Evolutionary conservation across 2,888 invertebrate species (phyloP), one percentile per base, ranked within the genome.

Genomic region (Melanophora roralis): DNA sequence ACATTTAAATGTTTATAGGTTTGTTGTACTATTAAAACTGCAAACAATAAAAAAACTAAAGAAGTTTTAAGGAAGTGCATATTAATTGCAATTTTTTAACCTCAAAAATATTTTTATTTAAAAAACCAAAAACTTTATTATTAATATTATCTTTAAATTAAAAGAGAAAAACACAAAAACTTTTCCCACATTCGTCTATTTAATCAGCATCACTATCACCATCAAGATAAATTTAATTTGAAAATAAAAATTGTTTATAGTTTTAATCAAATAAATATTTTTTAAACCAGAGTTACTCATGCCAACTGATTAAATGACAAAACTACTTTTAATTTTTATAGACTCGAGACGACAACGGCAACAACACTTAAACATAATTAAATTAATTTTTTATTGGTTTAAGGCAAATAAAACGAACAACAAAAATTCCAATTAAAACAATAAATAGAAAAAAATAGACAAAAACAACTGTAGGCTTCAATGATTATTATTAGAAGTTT

Each of bases 401-500:
- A 6, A 7, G 21, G 12, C 19, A 9, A 19, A 36, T n/a, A 21
- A 23, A 40, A 6, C 6, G 12, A 49, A 51, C 27, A 43, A 14
- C 14, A 57, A 47, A 47, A 60, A 71, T 34, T 60, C 60, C 60
- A 71, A 71, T 71, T 71, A 60, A 60, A 40, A 27, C 43, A 32
- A 32, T 19, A 19, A 3, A 40, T 45, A 45, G 9, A 43, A 19
- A 16, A 12, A 68, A 34, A 51, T 27, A 38, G 51, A 51, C 38
- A 38, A 60, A 8, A 60, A 53, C 45, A 23, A 53, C 53, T 72
- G 51, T 62, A 62, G 72, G 53, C 72, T 62, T 72, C 53, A 53
- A 72, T 72, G 53, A 72, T 53, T 43, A 72, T 53, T 43, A 49
- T 72, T 62, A 62, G 53, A 72, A 62, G 36, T 45, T 21, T 62